Evolutionary conservation across 1,140 invertebrate genomes (phyloP).

Genomic region (Caerostris extrusa): DNA sequence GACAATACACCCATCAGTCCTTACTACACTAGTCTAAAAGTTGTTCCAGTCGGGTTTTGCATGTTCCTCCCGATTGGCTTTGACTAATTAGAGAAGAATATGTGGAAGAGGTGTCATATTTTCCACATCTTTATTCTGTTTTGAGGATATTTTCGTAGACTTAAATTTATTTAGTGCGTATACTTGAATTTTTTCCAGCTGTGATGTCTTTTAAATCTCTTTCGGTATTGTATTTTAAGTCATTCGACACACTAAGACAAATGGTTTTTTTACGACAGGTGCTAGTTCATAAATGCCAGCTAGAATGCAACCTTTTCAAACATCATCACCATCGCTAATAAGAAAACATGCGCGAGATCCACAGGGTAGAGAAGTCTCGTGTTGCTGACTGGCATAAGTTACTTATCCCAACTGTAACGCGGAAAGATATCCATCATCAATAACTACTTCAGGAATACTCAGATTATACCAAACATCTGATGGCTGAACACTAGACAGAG

Average conservation of each 20-base stretch:
- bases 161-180: constrained; percentile 95
- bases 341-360: constrained; percentile 96
- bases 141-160: constrained; percentile 97
- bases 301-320: constrained; percentile 99
- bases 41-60: constrained; percentile 96
- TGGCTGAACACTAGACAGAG: constrained; percentile 96
- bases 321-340: constrained; percentile 98
- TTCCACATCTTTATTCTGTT: constrained; percentile 95
- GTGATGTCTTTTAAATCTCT: constrained; percentile 98
- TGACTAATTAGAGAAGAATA: constrained; percentile 99
- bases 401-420: constrained; percentile 98
- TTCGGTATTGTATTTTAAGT: constrained; percentile 99
- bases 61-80: constrained; percentile 94
- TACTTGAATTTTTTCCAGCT: constrained; percentile 93
- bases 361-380: constrained; percentile 94
- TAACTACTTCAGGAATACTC: constrained; percentile 91
- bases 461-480: constrained; percentile 96
- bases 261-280: constrained; percentile 96
- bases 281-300: constrained; percentile 98
- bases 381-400: constrained; percentile 96
- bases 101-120: constrained; percentile 99
- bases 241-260: constrained; percentile 98
- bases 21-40: constrained; percentile 98
- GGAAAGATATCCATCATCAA: constrained; percentile 93
- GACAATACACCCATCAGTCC: constrained; percentile 96